Percentiles rank a stretch among this genome's conserved stretches.
These are phyloP conservation scores for Perithous albicinctus DNA, from an alignment of 2,888 invertebrate species.

Conservation along the genomic window DNA sequence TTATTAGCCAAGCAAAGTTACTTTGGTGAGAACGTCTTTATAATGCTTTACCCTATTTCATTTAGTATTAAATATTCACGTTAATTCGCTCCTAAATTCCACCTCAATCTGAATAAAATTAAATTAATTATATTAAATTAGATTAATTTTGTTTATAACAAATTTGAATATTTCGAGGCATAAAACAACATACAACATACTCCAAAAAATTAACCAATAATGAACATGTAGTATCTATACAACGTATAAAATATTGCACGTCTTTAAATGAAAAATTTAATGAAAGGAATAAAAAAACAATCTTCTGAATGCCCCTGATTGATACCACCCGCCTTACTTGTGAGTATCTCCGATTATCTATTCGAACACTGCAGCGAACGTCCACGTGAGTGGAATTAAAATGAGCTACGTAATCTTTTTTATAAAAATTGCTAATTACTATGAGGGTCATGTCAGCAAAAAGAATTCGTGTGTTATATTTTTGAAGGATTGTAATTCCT, in stretches of 20 bases:
- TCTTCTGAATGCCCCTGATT: slow-evolving; percentile 24
- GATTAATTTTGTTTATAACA: background rate
- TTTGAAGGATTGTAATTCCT: too few relatives aligned
- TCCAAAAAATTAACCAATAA: background rate
- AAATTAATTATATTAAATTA: background rate
- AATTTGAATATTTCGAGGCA: background rate
- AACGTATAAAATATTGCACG: background rate
- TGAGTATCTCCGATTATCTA: background rate
- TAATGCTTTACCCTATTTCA: slow-evolving; percentile 58
- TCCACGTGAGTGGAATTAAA: too few relatives aligned
- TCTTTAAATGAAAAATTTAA: background rate
- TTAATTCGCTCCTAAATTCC: slow-evolving; percentile 1
- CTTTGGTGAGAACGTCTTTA: slow-evolving; percentile 44
- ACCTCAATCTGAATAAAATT: background rate
- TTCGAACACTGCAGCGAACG: too few relatives aligned
- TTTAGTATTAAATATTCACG: slow-evolving; percentile 31
- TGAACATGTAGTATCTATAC: background rate
- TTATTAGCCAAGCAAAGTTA: slow-evolving; percentile 46
- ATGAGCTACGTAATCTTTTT: too few relatives aligned
- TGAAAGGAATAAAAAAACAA: background rate
- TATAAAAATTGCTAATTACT: too few relatives aligned
- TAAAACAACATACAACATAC: too few relatives aligned
- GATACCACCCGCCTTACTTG: slow-evolving; percentile 34
- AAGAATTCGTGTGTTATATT: too few relatives aligned
- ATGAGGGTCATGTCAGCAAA: too few relatives aligned